Conservation (phyloP, 2,113 vertebrate species). For the Nycticorax nycticorax region DNA sequence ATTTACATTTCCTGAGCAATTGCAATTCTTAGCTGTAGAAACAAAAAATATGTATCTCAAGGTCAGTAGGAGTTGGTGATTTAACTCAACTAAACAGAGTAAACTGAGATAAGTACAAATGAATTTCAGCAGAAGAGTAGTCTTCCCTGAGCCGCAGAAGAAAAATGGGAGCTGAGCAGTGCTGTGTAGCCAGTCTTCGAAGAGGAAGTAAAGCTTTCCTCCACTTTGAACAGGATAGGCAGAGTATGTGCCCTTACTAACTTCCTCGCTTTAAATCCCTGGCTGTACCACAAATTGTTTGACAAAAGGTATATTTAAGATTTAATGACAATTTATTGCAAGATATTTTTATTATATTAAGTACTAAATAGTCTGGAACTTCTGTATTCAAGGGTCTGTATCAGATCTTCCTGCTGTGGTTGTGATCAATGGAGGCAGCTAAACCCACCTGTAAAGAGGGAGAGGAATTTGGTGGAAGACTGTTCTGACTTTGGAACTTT, state of each 20-base stretch:
- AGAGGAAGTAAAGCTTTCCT: not conserved
- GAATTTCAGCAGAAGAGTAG: not conserved
- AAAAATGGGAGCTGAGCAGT: not conserved
- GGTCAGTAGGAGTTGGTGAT: not conserved
- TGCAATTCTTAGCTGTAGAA: not conserved
- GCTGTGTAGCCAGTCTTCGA: not conserved
- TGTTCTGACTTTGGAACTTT: not conserved
- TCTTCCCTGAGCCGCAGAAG: not conserved
- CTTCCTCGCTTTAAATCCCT: not conserved
- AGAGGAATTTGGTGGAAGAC: not conserved
- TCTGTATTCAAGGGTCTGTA: not conserved
- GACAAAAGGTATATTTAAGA: not conserved
- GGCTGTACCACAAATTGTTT: not conserved
- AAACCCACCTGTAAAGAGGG: not conserved
- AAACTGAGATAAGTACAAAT: not conserved
- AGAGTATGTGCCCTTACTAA: not conserved
- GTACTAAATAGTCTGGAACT: not conserved
- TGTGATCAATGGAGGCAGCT: not conserved
- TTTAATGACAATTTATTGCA: not conserved
- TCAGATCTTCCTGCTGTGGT: not conserved
- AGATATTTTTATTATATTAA: not conserved
- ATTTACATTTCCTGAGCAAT: not conserved
- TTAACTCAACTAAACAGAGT: not conserved
- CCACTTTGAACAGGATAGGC: not conserved
- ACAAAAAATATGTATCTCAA: not conserved